phyloP scores from a whole-genome alignment of 1,140 invertebrate species.

The Neodiprion virginianus region DNA sequence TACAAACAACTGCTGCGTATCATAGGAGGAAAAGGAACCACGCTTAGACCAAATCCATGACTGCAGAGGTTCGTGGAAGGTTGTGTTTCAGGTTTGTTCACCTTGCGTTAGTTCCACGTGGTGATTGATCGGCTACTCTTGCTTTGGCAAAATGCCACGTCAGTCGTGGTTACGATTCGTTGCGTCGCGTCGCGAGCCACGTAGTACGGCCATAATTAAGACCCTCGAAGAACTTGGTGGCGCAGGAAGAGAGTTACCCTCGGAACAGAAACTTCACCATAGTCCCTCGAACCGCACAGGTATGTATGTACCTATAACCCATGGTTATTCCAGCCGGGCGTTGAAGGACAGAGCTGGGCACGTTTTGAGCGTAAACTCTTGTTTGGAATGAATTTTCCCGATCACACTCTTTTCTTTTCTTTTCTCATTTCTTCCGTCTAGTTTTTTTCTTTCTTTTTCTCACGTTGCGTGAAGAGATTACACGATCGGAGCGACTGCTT shows the following conservation, averaged over 20 bases:
- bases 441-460: too few relatives aligned
- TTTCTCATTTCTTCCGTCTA: too few relatives aligned
- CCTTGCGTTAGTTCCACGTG: background rate
- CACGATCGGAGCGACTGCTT: too few relatives aligned
- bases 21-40: background rate
- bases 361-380: constrained; percentile 2
- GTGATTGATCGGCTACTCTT: constrained; percentile 1
- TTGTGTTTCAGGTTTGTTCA: background rate
- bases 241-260: background rate
- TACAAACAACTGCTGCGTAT: too few relatives aligned
- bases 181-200: background rate
- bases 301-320: too few relatives aligned
- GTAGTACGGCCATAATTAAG: background rate
- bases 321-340: too few relatives aligned
- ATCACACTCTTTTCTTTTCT: too few relatives aligned
- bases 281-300: too few relatives aligned
- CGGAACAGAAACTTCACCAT: too few relatives aligned
- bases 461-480: too few relatives aligned
- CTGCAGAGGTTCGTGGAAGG: background rate
- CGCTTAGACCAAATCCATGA: background rate
- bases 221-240: background rate
- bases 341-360: background rate
- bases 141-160: background rate
- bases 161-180: background rate
- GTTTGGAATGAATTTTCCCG: constrained; percentile 1